Evolutionary conservation across 2,888 invertebrate species (phyloP).

Genomic region (Acrobasis repandana): DNA sequence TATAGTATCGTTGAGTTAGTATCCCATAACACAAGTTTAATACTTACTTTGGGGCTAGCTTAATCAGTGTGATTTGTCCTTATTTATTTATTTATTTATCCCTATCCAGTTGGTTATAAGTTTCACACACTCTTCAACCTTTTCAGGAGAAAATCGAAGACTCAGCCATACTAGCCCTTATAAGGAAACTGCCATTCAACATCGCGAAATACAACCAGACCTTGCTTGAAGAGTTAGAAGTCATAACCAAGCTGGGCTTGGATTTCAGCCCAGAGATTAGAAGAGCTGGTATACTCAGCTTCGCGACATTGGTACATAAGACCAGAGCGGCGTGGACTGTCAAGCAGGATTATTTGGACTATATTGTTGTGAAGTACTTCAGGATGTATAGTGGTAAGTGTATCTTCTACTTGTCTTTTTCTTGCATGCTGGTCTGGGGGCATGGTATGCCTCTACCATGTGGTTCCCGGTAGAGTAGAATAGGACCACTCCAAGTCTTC

Average conservation of each 20-base stretch:
- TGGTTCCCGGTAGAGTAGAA: too few species aligned
- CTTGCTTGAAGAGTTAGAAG: conserved; percentile 82
- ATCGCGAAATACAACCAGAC: conserved; percentile 80
- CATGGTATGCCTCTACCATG: too few species aligned
- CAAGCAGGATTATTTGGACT: conserved; percentile 85
- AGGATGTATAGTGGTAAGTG: conserved; percentile 87
- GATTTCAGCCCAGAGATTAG: conserved; percentile 80
- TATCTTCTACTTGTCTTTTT: too few species aligned
- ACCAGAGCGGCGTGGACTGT: conserved; percentile 81
- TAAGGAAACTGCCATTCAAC: conserved; percentile 87
- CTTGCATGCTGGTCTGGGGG: too few species aligned
- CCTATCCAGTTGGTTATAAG: too few species aligned
- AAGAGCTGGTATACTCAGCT: conserved; percentile 86
- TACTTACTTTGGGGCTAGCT: too few species aligned
- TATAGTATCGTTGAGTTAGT: too few species aligned
- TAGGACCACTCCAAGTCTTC: too few species aligned
- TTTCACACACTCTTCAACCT: neutral
- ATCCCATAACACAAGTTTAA: too few species aligned
- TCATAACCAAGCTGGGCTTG: conserved; percentile 63
- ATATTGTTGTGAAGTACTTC: conserved; percentile 87
- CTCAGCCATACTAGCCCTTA: conserved; percentile 84
- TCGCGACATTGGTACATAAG: conserved; percentile 86
- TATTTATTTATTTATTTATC: too few species aligned
- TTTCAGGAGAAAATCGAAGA: conserved; percentile 83
- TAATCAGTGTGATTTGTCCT: too few species aligned